Percentiles rank a stretch among this genome's conserved stretches.
Conservation (phyloP, 2,113 vertebrate genomes). For the Melanerpes aurifrons region DNA sequence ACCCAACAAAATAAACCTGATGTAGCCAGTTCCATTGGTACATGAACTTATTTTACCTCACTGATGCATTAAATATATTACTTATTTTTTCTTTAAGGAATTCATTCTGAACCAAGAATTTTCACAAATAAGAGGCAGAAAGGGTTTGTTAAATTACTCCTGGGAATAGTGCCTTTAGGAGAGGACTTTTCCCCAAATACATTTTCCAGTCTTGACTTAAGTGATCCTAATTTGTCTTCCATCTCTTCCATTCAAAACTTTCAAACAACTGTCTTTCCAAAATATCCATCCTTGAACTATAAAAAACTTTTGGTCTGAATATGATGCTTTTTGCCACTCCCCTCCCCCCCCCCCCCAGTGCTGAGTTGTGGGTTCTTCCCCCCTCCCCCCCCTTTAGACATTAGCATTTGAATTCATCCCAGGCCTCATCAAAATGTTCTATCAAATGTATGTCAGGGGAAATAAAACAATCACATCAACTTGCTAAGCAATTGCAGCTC, state of each 20-base stretch:
- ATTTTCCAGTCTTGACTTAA: background rate
- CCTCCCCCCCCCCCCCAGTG: background rate
- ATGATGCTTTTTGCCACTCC: fast-evolving
- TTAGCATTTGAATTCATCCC: background rate
- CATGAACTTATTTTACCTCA: background rate
- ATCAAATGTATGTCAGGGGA: background rate
- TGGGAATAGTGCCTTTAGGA: background rate
- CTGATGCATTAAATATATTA: background rate
- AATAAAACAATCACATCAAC: background rate
- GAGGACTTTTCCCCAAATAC: background rate
- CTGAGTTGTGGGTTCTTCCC: background rate
- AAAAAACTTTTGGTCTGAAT: background rate
- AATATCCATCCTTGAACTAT: background rate
- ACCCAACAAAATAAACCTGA: background rate
- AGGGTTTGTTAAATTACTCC: background rate
- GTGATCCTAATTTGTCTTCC: background rate
- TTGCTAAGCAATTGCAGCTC: slow-evolving; percentile 10
- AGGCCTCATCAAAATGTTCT: background rate
- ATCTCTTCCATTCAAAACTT: background rate
- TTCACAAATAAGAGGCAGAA: background rate
- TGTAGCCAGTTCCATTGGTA: background rate
- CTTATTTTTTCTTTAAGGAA: background rate
- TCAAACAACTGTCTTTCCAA: background rate
- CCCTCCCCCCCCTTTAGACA: background rate
- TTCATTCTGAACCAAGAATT: background rate